Base-by-base conservation (phyloP, 2,797 vertebrate genomes). In the Ctenopoma multispine region DNA sequence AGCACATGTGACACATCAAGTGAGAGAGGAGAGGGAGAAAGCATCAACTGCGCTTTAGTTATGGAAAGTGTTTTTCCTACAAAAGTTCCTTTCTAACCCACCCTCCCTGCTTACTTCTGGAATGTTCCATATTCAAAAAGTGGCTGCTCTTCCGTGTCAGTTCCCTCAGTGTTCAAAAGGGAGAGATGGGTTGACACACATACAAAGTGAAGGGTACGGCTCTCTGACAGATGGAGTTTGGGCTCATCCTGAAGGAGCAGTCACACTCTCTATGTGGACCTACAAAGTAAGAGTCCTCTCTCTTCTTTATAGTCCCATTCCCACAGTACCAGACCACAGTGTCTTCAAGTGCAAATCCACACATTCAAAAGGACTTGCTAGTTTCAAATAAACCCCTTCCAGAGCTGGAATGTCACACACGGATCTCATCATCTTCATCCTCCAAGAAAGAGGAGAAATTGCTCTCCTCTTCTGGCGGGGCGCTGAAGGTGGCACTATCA, bases 381-480 rank as follows among this genome's bases (percentile, higher is more conserved):
- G 46, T 61, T 73, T 43, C 41, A 60, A 21, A 63, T 13, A 58
- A 75, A 71, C 50, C 47, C 63, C 56, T 68, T 24, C 17, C 5
- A 27, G 13, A 21, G 41, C 51, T 67, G 21, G 40, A 64, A 58
- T 80, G 79, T 93, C 94, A 99, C 88, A 99, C 96, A 1, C 93
- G 92, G 82, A 99, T 99, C 90, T 99, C 98, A 0, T 99, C 98
- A 0, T 99, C 97, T 0, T 98, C 97, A n/a, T 98, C 97, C 0
- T 97, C 96, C 51, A 97, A 72, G 84, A 95, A 95, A 0, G 97
- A 98, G 0, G 96, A 97, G 91, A 99, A 97, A 83, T 96, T 95
- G 84, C 93, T 95, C 85, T 96, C 96, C 61, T 94, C 93, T 60
- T 88, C 92, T 0, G 87, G 91, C 0, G 92, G 90, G 13, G 90